Evolutionary conservation across 2,113 vertebrate genomes (phyloP), one percentile per base, ranked within the genome.

Genomic region (Coreoperca whiteheadi): DNA sequence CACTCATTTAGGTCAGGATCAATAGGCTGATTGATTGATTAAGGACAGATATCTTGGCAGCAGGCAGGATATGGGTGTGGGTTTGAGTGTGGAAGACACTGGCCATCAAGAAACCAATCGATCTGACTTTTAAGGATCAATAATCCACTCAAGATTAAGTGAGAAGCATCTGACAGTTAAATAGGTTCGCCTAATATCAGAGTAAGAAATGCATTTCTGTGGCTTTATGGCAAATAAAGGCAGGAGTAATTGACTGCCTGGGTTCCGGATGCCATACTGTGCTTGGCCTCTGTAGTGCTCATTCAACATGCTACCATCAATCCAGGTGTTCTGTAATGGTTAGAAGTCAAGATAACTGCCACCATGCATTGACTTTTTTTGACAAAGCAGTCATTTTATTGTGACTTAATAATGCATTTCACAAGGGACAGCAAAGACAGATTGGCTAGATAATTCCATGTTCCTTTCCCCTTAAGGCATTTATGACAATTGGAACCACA

Each of bases 1-100:
- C 70, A 61, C 70, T 73, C 1, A 1, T 81, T 85, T 57, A 43
- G 79, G 77, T 86, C 75, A 69, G 74, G 74, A 90, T 93, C 91
- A 81, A 94, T 93, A 71, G n/a, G 32, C 80, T 84, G 89, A 91
- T 83, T 87, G 91, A 90, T 81, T 91, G 84, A 87, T 73, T 80
- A 68, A 78, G 78, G 81, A 88, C 73, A 82, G 79, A 87, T 87
- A 78, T 82, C 80, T 85, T 84, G 67, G 76, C 78, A 79, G 76
- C 32, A 48, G 70, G 41, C 50, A 56, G 64, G 72, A 74, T 80
- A 67, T 79, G 46, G 84, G 39, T 78, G 79, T 60, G 43, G 77
- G 66, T 92, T 79, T 70, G 70, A 88, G 82, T 83, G 80, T 69
- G 67, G 76, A 66, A 77, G 77, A 91, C 77, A 64, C 0, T 25